Percentiles rank a stretch among this genome's conserved stretches.
Conservation (phyloP, 2,797 vertebrate species). For the Gambelia wislizenii region DNA sequence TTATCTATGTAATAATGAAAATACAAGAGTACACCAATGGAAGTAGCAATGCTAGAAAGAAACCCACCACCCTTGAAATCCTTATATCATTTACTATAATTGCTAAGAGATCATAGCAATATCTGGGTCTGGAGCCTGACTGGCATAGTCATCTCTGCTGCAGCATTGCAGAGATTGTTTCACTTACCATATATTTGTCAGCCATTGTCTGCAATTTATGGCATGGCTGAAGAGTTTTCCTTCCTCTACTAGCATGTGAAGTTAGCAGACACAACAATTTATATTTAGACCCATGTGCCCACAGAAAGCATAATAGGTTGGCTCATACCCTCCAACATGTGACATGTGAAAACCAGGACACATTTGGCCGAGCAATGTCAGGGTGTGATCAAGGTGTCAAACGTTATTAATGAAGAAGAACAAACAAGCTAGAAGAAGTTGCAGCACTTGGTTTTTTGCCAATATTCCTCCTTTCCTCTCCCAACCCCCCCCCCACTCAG, state of each 20-base stretch:
- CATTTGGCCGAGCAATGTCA: too few relatives aligned
- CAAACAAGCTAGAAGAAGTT: too few relatives aligned
- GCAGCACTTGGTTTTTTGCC: too few relatives aligned
- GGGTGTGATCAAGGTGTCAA: too few relatives aligned
- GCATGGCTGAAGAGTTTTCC: slow-evolving; percentile 28
- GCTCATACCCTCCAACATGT: neutral
- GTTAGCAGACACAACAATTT: slow-evolving; percentile 53
- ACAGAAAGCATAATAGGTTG: slow-evolving; percentile 41
- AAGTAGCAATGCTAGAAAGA: neutral
- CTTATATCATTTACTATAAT: slow-evolving; percentile 48
- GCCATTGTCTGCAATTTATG: slow-evolving; percentile 67
- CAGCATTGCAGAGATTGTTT: slow-evolving; percentile 50
- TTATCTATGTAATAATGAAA: slow-evolving; percentile 25
- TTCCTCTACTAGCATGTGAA: slow-evolving; percentile 20
- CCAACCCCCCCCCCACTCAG: too few relatives aligned
- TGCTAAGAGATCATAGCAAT: slow-evolving; percentile 47
- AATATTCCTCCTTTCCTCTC: too few relatives aligned
- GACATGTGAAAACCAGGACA: too few relatives aligned
- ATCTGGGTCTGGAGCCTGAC: slow-evolving; percentile 47
- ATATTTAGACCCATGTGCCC: slow-evolving; percentile 47
- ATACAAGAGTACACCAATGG: neutral
- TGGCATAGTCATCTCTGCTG: slow-evolving; percentile 51
- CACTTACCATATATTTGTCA: slow-evolving; percentile 60
- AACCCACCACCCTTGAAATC: slow-evolving; percentile 15
- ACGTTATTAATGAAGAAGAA: too few relatives aligned